These are phyloP conservation scores for Patella pellucida DNA, from an alignment of 2,888 invertebrate species.

Conservation along the genomic window DNA sequence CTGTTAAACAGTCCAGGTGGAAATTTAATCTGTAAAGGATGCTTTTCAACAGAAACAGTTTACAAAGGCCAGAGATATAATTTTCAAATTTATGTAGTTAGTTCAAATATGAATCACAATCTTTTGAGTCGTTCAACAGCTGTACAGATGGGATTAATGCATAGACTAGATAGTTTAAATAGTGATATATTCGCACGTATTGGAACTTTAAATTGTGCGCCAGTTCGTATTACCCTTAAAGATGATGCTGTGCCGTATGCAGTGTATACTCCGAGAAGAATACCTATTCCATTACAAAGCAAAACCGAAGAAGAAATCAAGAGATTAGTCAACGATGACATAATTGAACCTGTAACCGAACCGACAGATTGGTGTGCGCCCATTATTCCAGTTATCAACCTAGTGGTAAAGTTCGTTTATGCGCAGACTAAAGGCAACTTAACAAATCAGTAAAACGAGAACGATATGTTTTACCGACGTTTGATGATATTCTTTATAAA, in stretches of 20 bases:
- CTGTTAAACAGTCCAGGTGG: neutral
- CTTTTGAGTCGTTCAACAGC: neutral
- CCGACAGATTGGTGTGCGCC: no score
- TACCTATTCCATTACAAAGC: neutral
- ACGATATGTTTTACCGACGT: slow-evolving; percentile 41
- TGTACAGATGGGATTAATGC: neutral
- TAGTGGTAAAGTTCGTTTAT: slow-evolving; percentile 35
- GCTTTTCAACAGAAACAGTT: neutral
- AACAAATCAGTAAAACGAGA: slow-evolving; percentile 40
- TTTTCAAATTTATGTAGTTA: neutral
- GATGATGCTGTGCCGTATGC: no score
- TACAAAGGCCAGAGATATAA: neutral
- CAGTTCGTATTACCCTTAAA: neutral
- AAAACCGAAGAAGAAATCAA: no score
- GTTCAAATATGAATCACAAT: neutral
- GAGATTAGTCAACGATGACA: no score
- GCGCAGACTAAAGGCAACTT: slow-evolving; percentile 43
- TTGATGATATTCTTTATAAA: slow-evolving; percentile 40
- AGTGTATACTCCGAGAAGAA: neutral
- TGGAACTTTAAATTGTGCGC: neutral
- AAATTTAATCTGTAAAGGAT: neutral
- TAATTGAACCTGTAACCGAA: no score
- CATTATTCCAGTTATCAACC: no score
- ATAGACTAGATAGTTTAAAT: neutral
- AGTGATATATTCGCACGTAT: neutral